A percentile compares a stretch with the other conserved stretches of the same genome.
These are phyloP conservation scores for Platichthys stellatus DNA, from an alignment of 2,113 vertebrate species.

Conservation along the genomic window DNA sequence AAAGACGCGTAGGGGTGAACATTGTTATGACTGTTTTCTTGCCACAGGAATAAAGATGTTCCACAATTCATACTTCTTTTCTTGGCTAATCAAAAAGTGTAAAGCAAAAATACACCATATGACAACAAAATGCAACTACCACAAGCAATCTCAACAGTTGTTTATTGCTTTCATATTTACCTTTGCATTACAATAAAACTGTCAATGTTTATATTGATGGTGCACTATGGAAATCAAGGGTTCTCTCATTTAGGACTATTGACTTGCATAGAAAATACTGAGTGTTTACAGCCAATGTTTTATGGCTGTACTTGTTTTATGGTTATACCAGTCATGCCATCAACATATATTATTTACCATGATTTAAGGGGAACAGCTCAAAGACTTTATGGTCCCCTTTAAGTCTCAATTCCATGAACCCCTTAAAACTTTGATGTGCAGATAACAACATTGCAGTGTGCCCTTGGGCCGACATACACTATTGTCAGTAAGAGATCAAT, in stretches of 20 bases:
- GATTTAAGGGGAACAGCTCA: background rate
- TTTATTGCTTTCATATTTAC: background rate
- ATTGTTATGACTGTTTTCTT: too few relatives aligned
- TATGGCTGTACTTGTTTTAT: background rate
- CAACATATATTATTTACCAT: background rate
- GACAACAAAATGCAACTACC: background rate
- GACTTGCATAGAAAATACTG: background rate
- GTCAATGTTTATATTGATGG: background rate
- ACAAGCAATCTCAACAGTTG: background rate
- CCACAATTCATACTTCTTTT: too few relatives aligned
- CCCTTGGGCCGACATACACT: background rate
- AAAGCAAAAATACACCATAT: background rate
- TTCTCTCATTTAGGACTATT: background rate
- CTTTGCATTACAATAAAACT: background rate
- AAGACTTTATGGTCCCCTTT: background rate
- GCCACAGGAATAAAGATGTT: too few relatives aligned
- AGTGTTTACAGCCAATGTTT: background rate
- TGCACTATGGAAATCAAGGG: background rate
- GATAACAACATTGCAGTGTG: background rate
- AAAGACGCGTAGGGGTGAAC: too few relatives aligned
- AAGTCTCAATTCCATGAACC: background rate
- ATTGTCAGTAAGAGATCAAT: constrained; percentile 1
- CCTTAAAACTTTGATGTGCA: background rate
- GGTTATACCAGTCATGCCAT: background rate
- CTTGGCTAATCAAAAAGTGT: background rate